Evolutionary conservation across 2,888 invertebrate species (phyloP), one percentile per base, ranked within the genome.

Genomic region (Blastobasis adustella): DNA sequence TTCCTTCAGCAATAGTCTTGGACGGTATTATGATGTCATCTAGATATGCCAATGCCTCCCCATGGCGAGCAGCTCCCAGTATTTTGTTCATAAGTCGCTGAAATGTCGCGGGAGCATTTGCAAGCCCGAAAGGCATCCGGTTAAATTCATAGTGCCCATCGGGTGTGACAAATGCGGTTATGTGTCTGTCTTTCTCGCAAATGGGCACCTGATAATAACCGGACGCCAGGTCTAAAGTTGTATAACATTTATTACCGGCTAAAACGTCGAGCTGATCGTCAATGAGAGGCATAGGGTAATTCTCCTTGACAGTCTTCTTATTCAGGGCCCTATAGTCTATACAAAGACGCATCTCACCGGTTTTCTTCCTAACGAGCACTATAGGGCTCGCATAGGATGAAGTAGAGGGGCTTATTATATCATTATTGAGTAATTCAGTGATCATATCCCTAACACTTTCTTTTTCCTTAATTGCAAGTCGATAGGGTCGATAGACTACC

Each of bases 101-200:
- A 45, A 71, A 69, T 0, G 65, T 60, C 1, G 60, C 52, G 1
- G 66, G 67, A 0, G 62, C 67, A 42, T 69, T 71, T 2, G 45
- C 49, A 23, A 62, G 46, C 6, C 63, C 62, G 41, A 66, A 63
- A 1, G 54, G 54, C 54, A 51, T 54, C 6, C 54, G 10, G 1
- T 44, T 54, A 45, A 45, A 54, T 23, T 54, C 49, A 10, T 49
- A 56, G 6, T 51, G 50, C 2, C 55, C 53, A 9, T 53, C 53
- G 5, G 52, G 53, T 5, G 52, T 54, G 1, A 55, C 50, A 48
- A 55, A 55, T 10, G 52, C 52, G 5, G 54, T 55, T 39, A 44
- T 45, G 37, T 57, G 50, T 46, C 47, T 47, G 38, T 51, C 55
- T 5, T 8, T 8, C 46, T 60, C 54, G 9, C 57, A 50, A 2